These are phyloP conservation scores for Griposia aprilina DNA, from an alignment of 2,888 invertebrate genomes.

Conservation along the genomic window DNA sequence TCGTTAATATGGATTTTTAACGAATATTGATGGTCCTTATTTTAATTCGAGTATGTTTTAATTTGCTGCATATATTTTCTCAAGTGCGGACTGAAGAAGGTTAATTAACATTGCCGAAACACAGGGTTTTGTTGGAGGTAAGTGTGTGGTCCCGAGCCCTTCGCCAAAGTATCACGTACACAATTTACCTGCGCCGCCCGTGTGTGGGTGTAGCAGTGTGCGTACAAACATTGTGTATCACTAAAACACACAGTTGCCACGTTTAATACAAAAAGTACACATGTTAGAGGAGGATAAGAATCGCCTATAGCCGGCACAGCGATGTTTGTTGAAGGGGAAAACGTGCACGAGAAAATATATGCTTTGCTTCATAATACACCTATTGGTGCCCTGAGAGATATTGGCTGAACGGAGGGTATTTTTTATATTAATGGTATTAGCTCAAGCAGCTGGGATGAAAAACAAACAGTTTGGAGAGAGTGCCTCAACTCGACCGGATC, in stretches of 20 bases:
- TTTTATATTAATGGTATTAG: conserved; percentile 62
- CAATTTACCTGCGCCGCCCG: conserved; percentile 20
- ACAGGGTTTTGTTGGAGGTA: conserved; percentile 1
- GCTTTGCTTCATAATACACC: conserved; percentile 41
- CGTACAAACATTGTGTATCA: conserved; percentile 35
- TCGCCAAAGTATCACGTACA: conserved; percentile 31
- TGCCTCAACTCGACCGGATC: background rate
- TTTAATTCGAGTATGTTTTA: conserved; percentile 17
- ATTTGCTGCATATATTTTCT: background rate
- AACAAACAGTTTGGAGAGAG: conserved; percentile 51
- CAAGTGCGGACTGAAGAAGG: conserved; percentile 13
- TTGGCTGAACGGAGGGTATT: conserved; percentile 39
- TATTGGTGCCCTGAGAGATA: conserved; percentile 41
- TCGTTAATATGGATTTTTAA: conserved; percentile 9
- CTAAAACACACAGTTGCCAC: conserved; percentile 38
- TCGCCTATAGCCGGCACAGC: conserved; percentile 42
- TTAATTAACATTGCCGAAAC: conserved; percentile 1
- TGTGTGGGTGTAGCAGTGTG: background rate
- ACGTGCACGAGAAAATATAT: conserved; percentile 56
- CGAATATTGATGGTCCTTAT: conserved; percentile 10
- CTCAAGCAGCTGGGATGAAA: conserved; percentile 57
- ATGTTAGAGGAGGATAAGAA: conserved; percentile 53
- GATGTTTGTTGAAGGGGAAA: conserved; percentile 54
- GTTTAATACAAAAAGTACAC: conserved; percentile 59
- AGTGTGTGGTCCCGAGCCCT: conserved; percentile 9